Conservation (phyloP, 1,140 invertebrate species). For the Saccostrea echinata region DNA sequence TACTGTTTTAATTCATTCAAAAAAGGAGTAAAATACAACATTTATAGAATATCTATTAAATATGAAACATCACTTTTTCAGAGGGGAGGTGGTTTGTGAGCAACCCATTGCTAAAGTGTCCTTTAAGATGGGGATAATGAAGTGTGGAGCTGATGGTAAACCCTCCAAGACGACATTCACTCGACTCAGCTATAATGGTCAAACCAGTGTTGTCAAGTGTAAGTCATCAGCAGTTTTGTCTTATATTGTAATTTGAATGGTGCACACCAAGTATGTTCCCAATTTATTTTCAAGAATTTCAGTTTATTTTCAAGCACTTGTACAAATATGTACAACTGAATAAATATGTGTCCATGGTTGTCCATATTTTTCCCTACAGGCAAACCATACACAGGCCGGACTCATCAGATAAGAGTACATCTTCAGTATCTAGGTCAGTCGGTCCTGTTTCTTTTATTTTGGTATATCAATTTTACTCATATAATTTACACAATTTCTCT, state of each 20-base stretch:
- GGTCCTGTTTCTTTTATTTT: neutral
- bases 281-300: neutral
- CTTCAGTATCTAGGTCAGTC: conserved; percentile 94
- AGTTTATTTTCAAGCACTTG: too few relatives aligned
- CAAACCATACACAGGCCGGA: conserved; percentile 93
- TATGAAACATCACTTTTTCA: conserved; percentile 78
- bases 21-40: neutral
- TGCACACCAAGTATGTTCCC: neutral
- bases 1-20: too few relatives aligned
- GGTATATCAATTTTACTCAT: too few relatives aligned
- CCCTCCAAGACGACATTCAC: conserved; percentile 94
- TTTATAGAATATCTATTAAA: too few relatives aligned
- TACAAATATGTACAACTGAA: too few relatives aligned
- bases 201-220: conserved; percentile 95
- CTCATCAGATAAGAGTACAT: conserved; percentile 99
- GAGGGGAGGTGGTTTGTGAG: conserved; percentile 89
- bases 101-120: conserved; percentile 96
- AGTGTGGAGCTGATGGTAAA: conserved; percentile 92
- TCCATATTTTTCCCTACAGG: conserved; percentile 65
- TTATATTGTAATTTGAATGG: too few relatives aligned
- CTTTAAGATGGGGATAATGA: conserved; percentile 97
- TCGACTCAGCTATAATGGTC: conserved; percentile 90
- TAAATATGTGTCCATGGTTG: neutral
- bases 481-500: neutral
- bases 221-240: conserved; percentile 77